These are phyloP conservation scores for Achroia grisella DNA, from an alignment of 1,140 invertebrate genomes.

Conservation along the genomic window DNA sequence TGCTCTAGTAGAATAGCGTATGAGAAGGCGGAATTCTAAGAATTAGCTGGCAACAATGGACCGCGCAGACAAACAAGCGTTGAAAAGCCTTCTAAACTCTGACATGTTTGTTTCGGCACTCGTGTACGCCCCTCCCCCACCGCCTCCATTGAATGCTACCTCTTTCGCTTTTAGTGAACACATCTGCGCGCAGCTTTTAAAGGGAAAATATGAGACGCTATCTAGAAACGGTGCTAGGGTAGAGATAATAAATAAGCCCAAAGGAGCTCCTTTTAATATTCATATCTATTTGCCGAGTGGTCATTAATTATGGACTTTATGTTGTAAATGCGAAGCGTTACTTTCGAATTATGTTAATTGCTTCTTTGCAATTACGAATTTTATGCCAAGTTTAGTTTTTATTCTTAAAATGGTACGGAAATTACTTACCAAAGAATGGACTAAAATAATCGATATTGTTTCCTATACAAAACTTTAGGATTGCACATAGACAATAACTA, in stretches of 20 bases:
- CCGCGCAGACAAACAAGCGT: not conserved
- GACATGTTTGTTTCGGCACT: slow-evolving; percentile 39
- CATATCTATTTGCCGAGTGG: not conserved
- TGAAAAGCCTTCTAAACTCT: slow-evolving; percentile 28
- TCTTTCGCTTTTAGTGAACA: slow-evolving; percentile 10
- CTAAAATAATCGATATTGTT: too few species aligned
- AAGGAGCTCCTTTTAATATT: slow-evolving; percentile 5
- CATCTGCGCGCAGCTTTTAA: slow-evolving; percentile 9
- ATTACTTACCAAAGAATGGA: too few species aligned
- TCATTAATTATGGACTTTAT: too few species aligned
- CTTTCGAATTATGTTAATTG: too few species aligned
- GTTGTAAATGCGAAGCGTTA: too few species aligned
- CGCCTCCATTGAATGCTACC: slow-evolving; percentile 5
- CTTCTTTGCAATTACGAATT: too few species aligned
- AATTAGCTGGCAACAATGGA: slow-evolving; percentile 3
- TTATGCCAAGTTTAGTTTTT: too few species aligned
- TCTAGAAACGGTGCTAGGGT: slow-evolving; percentile 1
- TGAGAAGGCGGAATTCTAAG: not conserved
- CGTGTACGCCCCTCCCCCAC: slow-evolving; percentile 7
- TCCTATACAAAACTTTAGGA: too few species aligned
- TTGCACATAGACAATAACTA: too few species aligned
- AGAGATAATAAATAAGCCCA: slow-evolving; percentile 8
- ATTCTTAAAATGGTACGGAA: too few species aligned
- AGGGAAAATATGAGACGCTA: slow-evolving; percentile 12
- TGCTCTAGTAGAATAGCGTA: not conserved